Percentiles rank a stretch among this genome's conserved stretches.
Conservation (phyloP, 2,797 vertebrate genomes). For the Peromyscus melanophrys region DNA sequence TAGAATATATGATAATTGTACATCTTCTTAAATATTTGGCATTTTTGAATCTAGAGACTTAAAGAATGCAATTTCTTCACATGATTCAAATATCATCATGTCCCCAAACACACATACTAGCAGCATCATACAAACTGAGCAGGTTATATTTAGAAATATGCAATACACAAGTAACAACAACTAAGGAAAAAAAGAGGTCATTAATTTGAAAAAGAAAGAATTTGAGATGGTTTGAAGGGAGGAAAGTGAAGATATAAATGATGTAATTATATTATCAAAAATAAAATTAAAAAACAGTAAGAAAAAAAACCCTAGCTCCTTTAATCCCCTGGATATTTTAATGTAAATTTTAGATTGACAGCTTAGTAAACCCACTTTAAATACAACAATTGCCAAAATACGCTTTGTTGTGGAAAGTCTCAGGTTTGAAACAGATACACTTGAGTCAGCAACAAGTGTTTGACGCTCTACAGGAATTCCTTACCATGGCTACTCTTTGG, state of each 20-base stretch:
- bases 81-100: neutral
- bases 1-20: neutral
- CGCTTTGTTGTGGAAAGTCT: neutral
- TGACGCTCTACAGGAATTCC: neutral
- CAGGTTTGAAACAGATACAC: neutral
- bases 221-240: neutral
- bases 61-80: neutral
- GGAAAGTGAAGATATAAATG: neutral
- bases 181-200: neutral
- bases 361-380: neutral
- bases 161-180: neutral
- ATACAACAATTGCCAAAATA: conserved; percentile 32
- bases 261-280: neutral
- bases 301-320: neutral
- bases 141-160: neutral
- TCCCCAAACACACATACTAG: neutral
- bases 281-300: neutral
- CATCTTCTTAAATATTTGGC: neutral
- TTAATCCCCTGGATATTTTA: neutral
- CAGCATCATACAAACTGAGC: neutral
- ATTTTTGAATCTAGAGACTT: neutral
- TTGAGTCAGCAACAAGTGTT: neutral
- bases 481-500: neutral
- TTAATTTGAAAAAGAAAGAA: neutral
- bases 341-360: conserved; percentile 4